Percentiles rank a stretch among this genome's conserved stretches.
phyloP scores from a whole-genome alignment of 92 coral and sea anemone species.

The Porites rus region DNA sequence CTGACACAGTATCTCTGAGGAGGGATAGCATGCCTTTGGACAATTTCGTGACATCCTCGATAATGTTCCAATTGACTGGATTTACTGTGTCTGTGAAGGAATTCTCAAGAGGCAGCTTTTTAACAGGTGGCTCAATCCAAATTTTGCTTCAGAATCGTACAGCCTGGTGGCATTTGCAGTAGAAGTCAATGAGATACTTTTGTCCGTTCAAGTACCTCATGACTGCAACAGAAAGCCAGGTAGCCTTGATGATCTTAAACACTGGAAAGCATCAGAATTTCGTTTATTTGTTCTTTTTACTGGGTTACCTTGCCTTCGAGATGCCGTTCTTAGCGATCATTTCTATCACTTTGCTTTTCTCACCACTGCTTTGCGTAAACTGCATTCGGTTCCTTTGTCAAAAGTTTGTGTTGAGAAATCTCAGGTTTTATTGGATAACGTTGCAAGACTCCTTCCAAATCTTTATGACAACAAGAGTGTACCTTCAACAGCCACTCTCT shows the following conservation, averaged over 20 bases:
- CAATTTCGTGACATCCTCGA: conserved; percentile 15
- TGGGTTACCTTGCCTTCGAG: too few relatives aligned
- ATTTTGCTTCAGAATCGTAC: conserved; percentile 19
- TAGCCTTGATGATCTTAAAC: conserved; percentile 2
- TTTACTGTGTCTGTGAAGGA: conserved; percentile 46
- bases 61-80: conserved; percentile 33
- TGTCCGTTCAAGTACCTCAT: conserved; percentile 19
- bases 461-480: conserved; percentile 10
- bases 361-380: conserved; percentile 7
- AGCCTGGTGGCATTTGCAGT: background rate
- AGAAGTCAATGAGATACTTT: background rate
- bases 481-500: conserved; percentile 37
- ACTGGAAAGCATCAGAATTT: conserved; percentile 21
- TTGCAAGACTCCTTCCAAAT: background rate
- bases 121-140: background rate
- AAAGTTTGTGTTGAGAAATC: conserved; percentile 14
- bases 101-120: conserved; percentile 11
- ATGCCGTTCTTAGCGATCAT: too few relatives aligned
- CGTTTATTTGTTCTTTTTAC: conserved; percentile 21
- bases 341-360: background rate
- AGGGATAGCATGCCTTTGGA: conserved; percentile 56
- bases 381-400: background rate
- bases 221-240: conserved; percentile 32
- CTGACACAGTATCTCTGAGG: background rate
- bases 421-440: conserved; percentile 3